Evolutionary conservation across 2,797 vertebrate genomes (phyloP), one percentile per base, ranked within the genome.

Genomic region (Distichodus sexfasciatus): DNA sequence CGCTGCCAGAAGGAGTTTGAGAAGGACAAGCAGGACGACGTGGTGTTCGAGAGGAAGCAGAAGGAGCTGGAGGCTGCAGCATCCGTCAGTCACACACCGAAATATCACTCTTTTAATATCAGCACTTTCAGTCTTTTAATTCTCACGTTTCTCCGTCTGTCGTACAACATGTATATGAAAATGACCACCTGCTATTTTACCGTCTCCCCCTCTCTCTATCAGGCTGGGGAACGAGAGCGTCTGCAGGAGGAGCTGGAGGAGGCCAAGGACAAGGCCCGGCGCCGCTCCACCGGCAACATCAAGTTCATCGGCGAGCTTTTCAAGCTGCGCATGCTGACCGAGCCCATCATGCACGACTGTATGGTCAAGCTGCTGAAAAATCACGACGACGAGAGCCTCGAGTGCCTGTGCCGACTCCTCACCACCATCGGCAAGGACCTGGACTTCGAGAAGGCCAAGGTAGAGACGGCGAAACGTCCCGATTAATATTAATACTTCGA

Each of bases 1-100:
- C 96, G 97, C 67, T 98, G 97, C 85, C 97, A 99, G 91, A 99
- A 98, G 79, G 97, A 99, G 75, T 99, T 99, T 79, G 97, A 99
- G 77, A 95, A 95, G 82, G 97, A 99, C 89, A 98, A 98, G 82
- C 95, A 94, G 66, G 96, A 99, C 0, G 96, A 99, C 0, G 96
- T 95, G 5, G 95, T 96, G 81, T 97, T 98, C 51, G 97, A 98
- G 84, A 97, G 91, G 87, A 98, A 96, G 83, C 96, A 98, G 88
- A 96, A 94, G 66, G 97, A 99, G 79, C 91, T 99, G 0, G 97
- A 99, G 83, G 91, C 93, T 77, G 92, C 96, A 74, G 89, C 90
- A 64, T 93, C 89, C 71, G 97, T 98, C 84, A 74, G 43, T 17
- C 35, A 48, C 35, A 12, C 12, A 17, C 19, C 14, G 6, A 10